Conservation (phyloP, 1,140 invertebrate species). For the Eumaeus atala region DNA sequence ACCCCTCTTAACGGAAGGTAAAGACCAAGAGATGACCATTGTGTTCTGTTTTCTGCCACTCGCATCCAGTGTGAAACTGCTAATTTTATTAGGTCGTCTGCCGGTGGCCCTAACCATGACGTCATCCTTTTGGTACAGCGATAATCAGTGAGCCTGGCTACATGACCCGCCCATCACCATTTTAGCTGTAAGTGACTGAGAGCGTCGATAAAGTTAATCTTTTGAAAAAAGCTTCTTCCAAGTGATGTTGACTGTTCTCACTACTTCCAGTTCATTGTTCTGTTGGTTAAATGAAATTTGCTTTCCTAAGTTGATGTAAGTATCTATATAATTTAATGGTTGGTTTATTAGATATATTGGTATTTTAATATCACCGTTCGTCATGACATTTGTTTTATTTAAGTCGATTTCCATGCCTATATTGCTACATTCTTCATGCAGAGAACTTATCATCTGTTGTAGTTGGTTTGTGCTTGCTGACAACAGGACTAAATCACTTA, state of each 20-base stretch:
- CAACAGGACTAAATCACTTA: conserved; percentile 36
- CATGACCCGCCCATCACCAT: no score
- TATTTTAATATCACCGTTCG: conserved; percentile 22
- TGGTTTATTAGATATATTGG: conserved; percentile 12
- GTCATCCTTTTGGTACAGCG: no score
- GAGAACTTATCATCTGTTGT: conserved; percentile 23
- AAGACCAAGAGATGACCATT: no score
- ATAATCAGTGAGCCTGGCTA: no score
- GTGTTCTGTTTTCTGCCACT: no score
- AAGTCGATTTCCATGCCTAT: conserved; percentile 20
- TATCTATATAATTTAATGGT: conserved; percentile 7
- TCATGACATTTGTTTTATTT: conserved; percentile 23
- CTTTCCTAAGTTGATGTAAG: background rate
- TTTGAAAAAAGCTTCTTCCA: background rate
- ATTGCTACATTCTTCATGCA: conserved; percentile 24
- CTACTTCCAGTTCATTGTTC: conserved; percentile 13
- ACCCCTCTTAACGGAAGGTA: no score
- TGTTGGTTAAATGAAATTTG: conserved; percentile 13
- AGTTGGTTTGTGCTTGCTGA: conserved; percentile 26
- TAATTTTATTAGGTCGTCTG: no score
- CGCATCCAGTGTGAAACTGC: no score
- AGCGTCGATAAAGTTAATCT: no score
- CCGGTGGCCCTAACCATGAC: no score
- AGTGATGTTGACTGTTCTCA: conserved; percentile 12
- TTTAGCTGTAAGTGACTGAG: no score